phyloP scores from a whole-genome alignment of 2,797 vertebrate species.

The Manis javanica region DNA sequence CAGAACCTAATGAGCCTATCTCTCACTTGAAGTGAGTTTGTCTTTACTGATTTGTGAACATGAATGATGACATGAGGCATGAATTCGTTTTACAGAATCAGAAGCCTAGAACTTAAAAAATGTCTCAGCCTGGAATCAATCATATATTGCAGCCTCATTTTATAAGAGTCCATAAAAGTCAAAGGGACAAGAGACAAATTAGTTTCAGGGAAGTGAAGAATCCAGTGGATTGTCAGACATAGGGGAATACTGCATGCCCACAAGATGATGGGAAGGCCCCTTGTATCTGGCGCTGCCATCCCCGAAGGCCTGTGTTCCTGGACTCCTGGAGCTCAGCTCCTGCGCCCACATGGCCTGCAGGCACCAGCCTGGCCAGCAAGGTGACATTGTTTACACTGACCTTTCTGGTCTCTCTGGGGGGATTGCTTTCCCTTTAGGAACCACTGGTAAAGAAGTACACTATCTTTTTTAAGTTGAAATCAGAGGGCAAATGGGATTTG shows the following conservation, averaged over 20 bases:
- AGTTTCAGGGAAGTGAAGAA: not conserved
- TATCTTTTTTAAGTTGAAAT: not conserved
- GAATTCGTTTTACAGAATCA: not conserved
- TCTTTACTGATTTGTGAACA: constrained; percentile 7
- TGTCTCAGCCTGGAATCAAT: not conserved
- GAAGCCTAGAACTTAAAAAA: not conserved
- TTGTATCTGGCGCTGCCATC: not conserved
- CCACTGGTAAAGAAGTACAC: not conserved
- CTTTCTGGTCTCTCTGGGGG: not conserved
- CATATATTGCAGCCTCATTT: not conserved
- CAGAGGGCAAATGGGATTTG: not conserved
- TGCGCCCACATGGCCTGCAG: fast-evolving
- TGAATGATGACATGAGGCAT: not conserved
- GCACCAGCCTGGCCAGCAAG: not conserved
- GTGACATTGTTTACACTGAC: not conserved
- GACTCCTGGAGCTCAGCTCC: too few relatives aligned
- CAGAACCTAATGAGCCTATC: not conserved
- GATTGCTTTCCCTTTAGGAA: not conserved
- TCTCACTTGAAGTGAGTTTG: not conserved
- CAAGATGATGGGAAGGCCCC: too few relatives aligned
- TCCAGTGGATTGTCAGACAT: not conserved
- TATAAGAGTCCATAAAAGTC: not conserved
- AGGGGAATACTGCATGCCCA: fast-evolving
- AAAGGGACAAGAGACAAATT: not conserved
- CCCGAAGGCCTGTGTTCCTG: fast-evolving